Evolutionary conservation across 2,113 vertebrate genomes (phyloP).

Genomic region (Corapipo altera): DNA sequence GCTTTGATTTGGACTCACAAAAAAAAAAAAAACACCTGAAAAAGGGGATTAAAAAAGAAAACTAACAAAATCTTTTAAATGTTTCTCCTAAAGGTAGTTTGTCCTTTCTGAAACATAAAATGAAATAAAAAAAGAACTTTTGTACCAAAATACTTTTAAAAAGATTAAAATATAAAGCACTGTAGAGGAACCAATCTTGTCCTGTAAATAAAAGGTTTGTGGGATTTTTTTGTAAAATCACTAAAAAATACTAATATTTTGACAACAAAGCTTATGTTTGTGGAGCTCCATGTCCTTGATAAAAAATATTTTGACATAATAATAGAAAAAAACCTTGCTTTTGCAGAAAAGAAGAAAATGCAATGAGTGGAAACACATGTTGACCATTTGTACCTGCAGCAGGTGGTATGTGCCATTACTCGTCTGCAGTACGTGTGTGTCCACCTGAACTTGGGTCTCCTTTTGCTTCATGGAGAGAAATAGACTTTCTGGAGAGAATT

Average conservation of each 20-base stretch:
- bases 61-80: accelerated
- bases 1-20: neutral
- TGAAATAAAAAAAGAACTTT: neutral
- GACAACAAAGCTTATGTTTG: neutral
- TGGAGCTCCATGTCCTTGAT: neutral
- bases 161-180: neutral
- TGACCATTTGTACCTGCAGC: neutral
- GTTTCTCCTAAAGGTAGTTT: accelerated
- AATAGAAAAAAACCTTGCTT: accelerated
- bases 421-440: accelerated
- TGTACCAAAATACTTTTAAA: neutral
- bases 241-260: neutral
- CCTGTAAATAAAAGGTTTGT: neutral
- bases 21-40: neutral
- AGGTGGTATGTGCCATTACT: accelerated
- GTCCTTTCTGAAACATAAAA: accelerated
- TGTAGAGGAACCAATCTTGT: accelerated
- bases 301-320: neutral
- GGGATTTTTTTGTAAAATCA: neutral
- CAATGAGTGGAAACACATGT: neutral
- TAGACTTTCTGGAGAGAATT: neutral
- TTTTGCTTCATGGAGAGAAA: neutral
- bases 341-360: neutral
- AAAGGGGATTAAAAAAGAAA: neutral
- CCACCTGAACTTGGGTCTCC: accelerated